A percentile compares a stretch with the other conserved stretches of the same genome.
These are phyloP conservation scores for Monopterus albus DNA, from an alignment of 2,113 vertebrate genomes.

Conservation along the genomic window DNA sequence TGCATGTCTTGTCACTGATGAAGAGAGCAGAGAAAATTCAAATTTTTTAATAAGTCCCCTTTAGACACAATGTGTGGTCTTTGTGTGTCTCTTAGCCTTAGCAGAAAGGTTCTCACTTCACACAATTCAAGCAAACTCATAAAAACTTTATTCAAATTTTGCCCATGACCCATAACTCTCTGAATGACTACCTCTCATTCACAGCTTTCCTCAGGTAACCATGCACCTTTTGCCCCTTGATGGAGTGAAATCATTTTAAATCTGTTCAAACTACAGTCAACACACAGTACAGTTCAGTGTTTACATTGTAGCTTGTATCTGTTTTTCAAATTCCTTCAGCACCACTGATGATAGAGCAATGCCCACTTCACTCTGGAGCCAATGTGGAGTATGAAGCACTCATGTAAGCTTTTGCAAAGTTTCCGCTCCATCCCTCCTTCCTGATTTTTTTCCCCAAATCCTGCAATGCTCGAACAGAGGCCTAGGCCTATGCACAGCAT, in stretches of 20 bases:
- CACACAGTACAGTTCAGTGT: no score
- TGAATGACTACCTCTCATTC: slow-evolving; percentile 11
- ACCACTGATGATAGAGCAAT: no score
- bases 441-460: no score
- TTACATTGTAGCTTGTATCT: no score
- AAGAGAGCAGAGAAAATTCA: slow-evolving; percentile 58
- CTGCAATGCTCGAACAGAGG: no score
- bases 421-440: no score
- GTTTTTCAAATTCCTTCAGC: no score
- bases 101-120: slow-evolving; percentile 36
- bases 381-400: no score
- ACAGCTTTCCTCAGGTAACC: neutral
- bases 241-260: slow-evolving; percentile 1
- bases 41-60: slow-evolving; percentile 71
- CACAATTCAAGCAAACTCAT: slow-evolving; percentile 40
- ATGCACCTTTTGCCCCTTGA: neutral
- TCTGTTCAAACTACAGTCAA: neutral
- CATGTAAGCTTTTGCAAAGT: no score
- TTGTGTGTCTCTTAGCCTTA: slow-evolving; percentile 24
- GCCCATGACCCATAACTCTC: slow-evolving; percentile 33
- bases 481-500: no score
- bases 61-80: slow-evolving; percentile 35
- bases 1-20: slow-evolving; percentile 66
- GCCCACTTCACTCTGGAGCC: no score
- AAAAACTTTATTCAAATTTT: slow-evolving; percentile 37